These are phyloP conservation scores for Plemyria rubiginata DNA, from an alignment of 2,888 invertebrate genomes.

Conservation along the genomic window DNA sequence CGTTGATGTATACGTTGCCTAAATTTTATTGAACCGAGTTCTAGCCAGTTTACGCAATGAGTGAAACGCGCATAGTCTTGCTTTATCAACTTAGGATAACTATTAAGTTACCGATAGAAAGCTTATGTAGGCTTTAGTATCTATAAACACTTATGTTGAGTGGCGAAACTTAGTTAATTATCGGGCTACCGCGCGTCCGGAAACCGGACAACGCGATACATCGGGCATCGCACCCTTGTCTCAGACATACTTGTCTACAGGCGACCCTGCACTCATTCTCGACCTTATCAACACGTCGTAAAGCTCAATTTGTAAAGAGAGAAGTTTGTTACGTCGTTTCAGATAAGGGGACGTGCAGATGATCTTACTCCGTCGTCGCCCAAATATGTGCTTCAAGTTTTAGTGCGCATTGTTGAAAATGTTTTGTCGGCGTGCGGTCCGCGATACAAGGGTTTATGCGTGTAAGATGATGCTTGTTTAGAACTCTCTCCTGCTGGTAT, in stretches of 20 bases:
- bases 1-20: constrained; percentile 23
- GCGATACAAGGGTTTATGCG: constrained; percentile 80
- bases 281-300: constrained; percentile 47
- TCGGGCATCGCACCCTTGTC: constrained; percentile 75
- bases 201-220: constrained; percentile 83
- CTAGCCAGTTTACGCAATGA: constrained; percentile 3
- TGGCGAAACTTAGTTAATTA: constrained; percentile 80
- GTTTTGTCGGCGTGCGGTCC: constrained; percentile 64
- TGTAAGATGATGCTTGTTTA: constrained; percentile 84
- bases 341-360: constrained; percentile 49
- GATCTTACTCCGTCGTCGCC: constrained; percentile 66
- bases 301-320: constrained; percentile 45
- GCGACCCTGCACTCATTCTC: constrained; percentile 43
- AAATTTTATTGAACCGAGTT: constrained; percentile 13
- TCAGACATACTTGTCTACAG: constrained; percentile 57
- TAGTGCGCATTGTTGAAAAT: constrained; percentile 75
- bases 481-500: constrained; percentile 73
- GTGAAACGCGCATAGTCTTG: not conserved
- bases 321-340: constrained; percentile 50
- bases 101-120: constrained; percentile 28
- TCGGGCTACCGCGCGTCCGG: constrained; percentile 69
- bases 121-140: constrained; percentile 38
- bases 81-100: constrained; percentile 11
- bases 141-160: constrained; percentile 51
- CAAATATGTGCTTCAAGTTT: constrained; percentile 76